These are phyloP conservation scores for Atrichornis clamosus DNA, from an alignment of 2,113 vertebrate genomes.

Conservation along the genomic window DNA sequence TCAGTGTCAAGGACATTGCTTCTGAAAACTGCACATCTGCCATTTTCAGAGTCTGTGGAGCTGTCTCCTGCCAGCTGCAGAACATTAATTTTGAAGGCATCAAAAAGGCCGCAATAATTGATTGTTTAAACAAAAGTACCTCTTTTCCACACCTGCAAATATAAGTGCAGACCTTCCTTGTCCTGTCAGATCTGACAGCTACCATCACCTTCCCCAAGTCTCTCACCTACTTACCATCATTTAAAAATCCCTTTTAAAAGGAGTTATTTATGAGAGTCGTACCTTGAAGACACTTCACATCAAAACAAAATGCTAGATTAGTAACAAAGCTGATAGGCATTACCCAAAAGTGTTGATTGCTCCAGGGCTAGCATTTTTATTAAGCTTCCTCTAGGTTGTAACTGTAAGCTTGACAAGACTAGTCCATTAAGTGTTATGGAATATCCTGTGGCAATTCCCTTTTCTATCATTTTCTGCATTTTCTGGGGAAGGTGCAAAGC, in stretches of 20 bases:
- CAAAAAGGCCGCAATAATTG: not conserved
- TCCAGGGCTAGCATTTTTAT: not conserved
- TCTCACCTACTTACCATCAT: not conserved
- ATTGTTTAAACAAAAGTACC: not conserved
- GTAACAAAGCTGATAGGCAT: not conserved
- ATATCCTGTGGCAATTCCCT: not conserved
- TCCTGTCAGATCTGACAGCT: not conserved
- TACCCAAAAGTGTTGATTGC: not conserved
- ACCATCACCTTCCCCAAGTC: not conserved
- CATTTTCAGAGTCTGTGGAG: not conserved
- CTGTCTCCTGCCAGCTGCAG: not conserved
- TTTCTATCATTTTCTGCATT: not conserved
- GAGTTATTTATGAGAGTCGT: not conserved
- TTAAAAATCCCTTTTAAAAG: not conserved
- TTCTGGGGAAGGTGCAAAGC: not conserved
- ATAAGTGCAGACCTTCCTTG: not conserved
- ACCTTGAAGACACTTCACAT: not conserved
- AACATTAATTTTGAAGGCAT: not conserved
- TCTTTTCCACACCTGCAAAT: not conserved
- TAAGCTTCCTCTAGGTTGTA: not conserved
- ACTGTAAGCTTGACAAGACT: not conserved
- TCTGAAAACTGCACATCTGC: not conserved
- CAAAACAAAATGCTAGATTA: not conserved
- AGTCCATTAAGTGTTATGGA: not conserved
- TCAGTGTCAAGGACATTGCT: not conserved